Conservation (phyloP, 2,797 vertebrate species). For the Antennarius maculatus region DNA sequence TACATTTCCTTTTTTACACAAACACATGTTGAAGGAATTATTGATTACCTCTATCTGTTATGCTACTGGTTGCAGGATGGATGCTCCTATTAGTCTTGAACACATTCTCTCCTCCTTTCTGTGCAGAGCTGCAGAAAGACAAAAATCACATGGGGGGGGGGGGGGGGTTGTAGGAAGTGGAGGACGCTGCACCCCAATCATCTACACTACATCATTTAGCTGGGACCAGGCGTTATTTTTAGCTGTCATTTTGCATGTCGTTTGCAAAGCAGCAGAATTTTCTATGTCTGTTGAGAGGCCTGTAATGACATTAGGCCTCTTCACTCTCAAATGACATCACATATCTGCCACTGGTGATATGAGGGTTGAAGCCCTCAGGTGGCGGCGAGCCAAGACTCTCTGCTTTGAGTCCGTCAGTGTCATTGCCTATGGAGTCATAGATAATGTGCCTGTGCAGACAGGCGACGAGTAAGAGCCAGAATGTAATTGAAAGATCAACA, state of each 20-base stretch:
- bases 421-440: slow-evolving; percentile 39
- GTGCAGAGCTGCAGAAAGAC: slow-evolving; percentile 17
- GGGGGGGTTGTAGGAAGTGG: slow-evolving; percentile 15
- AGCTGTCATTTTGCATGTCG: slow-evolving; percentile 29
- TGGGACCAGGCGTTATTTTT: slow-evolving; percentile 53
- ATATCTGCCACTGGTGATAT: slow-evolving; percentile 51
- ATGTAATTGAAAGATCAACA: slow-evolving; percentile 44
- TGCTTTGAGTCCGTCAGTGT: slow-evolving; percentile 46
- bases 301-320: slow-evolving; percentile 41
- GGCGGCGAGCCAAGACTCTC: slow-evolving; percentile 34
- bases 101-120: slow-evolving; percentile 21
- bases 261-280: slow-evolving; percentile 42
- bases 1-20: too few species aligned
- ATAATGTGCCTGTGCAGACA: slow-evolving; percentile 44
- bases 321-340: slow-evolving; percentile 56
- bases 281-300: slow-evolving; percentile 28
- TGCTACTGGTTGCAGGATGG: neutral
- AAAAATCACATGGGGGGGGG: slow-evolving; percentile 13
- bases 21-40: too few species aligned
- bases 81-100: slow-evolving; percentile 34
- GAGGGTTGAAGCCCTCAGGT: slow-evolving; percentile 33
- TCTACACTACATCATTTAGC: slow-evolving; percentile 38
- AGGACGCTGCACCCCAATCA: slow-evolving; percentile 39
- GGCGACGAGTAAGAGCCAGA: slow-evolving; percentile 29
- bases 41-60: too few species aligned